Evolutionary conservation across 2,797 vertebrate genomes (phyloP).

Genomic region (Vireo griseus): DNA sequence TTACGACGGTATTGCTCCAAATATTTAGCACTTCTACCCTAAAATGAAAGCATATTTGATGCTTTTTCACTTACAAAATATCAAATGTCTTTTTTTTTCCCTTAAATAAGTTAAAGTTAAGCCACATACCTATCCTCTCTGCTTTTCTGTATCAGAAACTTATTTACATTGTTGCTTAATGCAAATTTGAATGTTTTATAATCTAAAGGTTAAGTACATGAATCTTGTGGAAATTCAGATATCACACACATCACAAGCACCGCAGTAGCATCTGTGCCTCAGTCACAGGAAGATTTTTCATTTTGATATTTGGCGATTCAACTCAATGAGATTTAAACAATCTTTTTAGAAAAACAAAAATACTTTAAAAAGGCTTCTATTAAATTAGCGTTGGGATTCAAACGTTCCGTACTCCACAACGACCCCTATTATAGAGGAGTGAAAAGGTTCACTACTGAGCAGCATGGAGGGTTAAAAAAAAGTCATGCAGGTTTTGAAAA

Average conservation of each 20-base stretch:
- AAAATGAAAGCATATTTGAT: conserved; percentile 61
- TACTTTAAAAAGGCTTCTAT: conserved; percentile 56
- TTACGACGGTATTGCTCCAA: conserved; percentile 72
- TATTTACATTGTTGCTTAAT: conserved; percentile 34
- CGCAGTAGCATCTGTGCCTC: conserved; percentile 35
- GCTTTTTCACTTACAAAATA: conserved; percentile 47
- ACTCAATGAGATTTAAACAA: conserved; percentile 39
- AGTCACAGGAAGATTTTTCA: conserved; percentile 44
- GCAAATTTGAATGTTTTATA: conserved; percentile 48
- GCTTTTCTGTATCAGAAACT: conserved; percentile 36
- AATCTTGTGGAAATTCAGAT: conserved; percentile 50
- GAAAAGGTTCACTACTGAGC: conserved; percentile 20
- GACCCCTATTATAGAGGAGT: not conserved
- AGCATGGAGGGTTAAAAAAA: conserved; percentile 14
- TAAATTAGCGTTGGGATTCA: conserved; percentile 43
- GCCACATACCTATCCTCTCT: not conserved
- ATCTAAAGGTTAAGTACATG: conserved; percentile 49
- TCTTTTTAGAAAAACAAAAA: conserved; percentile 16
- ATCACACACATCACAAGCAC: not conserved
- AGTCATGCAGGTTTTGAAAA: conserved; percentile 44
- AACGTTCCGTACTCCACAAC: not conserved
- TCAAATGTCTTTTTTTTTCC: not conserved
- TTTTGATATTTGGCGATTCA: conserved; percentile 41
- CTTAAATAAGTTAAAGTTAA: conserved; percentile 14
- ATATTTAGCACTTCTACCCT: conserved; percentile 76